Evolutionary conservation across 37 sponge, comb jelly and placozoan genomes (phyloP), one percentile per base, ranked within the genome.

Genomic region (Ephydatia muelleri): DNA sequence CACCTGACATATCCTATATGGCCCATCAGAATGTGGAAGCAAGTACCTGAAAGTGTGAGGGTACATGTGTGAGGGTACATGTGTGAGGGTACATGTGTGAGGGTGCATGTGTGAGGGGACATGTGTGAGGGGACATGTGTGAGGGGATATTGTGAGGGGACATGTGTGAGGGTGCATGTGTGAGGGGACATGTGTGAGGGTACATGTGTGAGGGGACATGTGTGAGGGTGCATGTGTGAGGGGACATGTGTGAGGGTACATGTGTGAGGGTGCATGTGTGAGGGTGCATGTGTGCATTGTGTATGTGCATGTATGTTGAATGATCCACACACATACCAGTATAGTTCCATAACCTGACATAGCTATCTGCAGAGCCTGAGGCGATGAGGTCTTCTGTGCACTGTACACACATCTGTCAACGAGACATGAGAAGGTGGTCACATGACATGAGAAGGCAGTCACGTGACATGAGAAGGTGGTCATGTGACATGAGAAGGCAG

Each of bases 1-100:
- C 93, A 95, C 36, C 95, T 29, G 0, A 95, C 90, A 23, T 86
- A 67, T n/a, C 95, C 95, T 71, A 91, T 89, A 74, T 95, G 95
- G 13, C 83, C 92, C 29, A 80, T 73, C 64, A 88, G 49, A 30
- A 86, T 68, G 64, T 92, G 85, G 6, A 88, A 47, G 34, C 84
- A 80, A 1, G 49, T 26, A 30, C 92, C 92, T 85, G 47, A 2
- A 26, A 28, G 38, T 3, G 32, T 5, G 35, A 43, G 26, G 36
- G 11, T 8, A 26, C 34, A 14, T 8, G 64, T 65, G 25, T 5
- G 25, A 33, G 23, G 5, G 23, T 26, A n/a, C n/a, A n/a, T n/a
- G n/a, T n/a, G n/a, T n/a, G n/a, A n/a, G n/a, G n/a, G n/a, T n/a
- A n/a, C n/a, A n/a, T n/a, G n/a, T n/a, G n/a, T n/a, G n/a, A n/a